Evolutionary conservation across 2,888 invertebrate species (phyloP).

Genomic region (Cristatella mucedo): DNA sequence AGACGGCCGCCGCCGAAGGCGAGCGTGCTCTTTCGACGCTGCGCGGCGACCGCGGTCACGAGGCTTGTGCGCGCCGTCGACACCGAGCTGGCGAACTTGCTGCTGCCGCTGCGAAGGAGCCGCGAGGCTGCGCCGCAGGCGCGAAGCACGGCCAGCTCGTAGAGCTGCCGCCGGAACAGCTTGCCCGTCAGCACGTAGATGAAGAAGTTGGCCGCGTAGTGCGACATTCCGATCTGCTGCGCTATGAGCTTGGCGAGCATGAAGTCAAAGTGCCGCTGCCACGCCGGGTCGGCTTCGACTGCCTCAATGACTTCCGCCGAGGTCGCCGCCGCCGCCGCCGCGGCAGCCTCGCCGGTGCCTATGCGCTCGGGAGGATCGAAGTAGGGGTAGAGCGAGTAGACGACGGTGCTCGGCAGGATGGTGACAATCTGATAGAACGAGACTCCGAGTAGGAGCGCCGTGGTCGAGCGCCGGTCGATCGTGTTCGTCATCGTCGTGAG

Average conservation of each 20-base stretch:
- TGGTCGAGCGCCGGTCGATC: conserved; percentile 25
- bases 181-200: conserved; percentile 35
- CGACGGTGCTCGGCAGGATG: conserved; percentile 32
- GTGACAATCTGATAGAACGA: conserved; percentile 37
- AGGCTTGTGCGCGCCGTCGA: too few species aligned
- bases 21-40: too few species aligned
- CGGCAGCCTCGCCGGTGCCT: conserved; percentile 17
- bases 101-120: too few species aligned
- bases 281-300: conserved; percentile 17
- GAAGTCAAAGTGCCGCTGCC: conserved; percentile 18
- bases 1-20: too few species aligned
- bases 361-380: too few species aligned
- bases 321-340: conserved; percentile 12
- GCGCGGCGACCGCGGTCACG: too few species aligned
- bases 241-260: conserved; percentile 18
- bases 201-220: conserved; percentile 30
- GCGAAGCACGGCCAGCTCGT: conserved; percentile 13
- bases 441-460: conserved; percentile 31
- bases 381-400: conserved; percentile 23
- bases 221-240: conserved; percentile 25
- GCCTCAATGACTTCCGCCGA: conserved; percentile 16
- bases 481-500: conserved; percentile 5
- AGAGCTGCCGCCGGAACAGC: conserved; percentile 29
- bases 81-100: too few species aligned
- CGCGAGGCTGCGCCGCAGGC: too few species aligned